Evolutionary conservation across 2,797 vertebrate species (phyloP).

Genomic region (Sphaeramia orbicularis): DNA sequence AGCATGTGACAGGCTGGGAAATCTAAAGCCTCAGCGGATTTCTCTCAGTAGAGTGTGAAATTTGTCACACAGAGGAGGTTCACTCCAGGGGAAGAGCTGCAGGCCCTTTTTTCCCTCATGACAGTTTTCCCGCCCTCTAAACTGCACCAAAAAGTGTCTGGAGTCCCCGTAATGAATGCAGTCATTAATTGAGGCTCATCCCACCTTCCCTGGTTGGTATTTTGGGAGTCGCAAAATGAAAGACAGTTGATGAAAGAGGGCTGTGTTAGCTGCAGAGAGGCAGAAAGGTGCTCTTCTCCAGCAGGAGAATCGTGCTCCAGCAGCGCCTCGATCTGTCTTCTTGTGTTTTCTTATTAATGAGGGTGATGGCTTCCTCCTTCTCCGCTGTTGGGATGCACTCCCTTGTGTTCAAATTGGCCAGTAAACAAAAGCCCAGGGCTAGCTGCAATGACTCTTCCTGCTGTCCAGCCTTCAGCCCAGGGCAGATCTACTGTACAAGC

Average conservation of each 20-base stretch:
- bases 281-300: conserved; percentile 46
- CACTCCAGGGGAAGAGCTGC: conserved; percentile 61
- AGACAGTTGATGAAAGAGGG: conserved; percentile 47
- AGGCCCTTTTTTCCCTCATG: conserved; percentile 45
- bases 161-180: conserved; percentile 47
- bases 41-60: conserved; percentile 75
- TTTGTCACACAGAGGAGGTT: conserved; percentile 75
- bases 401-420: conserved; percentile 27
- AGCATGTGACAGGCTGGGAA: conserved; percentile 67
- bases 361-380: conserved; percentile 39
- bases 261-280: conserved; percentile 44
- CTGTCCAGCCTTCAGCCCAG: conserved; percentile 34
- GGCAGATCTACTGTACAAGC: conserved; percentile 37
- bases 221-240: conserved; percentile 54
- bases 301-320: conserved; percentile 15
- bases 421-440: conserved; percentile 29
- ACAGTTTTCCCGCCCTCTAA: conserved; percentile 58
- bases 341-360: conserved; percentile 68
- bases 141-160: conserved; percentile 62
- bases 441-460: conserved; percentile 22
- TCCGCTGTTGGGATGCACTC: conserved; percentile 23
- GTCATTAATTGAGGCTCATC: conserved; percentile 56
- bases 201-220: conserved; percentile 48
- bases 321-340: conserved; percentile 44
- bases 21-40: conserved; percentile 72